A percentile compares a stretch with the other conserved stretches of the same genome.
Evolutionary conservation across 2,113 vertebrate genomes (phyloP).

Genomic region (Bubalus kerabau): DNA sequence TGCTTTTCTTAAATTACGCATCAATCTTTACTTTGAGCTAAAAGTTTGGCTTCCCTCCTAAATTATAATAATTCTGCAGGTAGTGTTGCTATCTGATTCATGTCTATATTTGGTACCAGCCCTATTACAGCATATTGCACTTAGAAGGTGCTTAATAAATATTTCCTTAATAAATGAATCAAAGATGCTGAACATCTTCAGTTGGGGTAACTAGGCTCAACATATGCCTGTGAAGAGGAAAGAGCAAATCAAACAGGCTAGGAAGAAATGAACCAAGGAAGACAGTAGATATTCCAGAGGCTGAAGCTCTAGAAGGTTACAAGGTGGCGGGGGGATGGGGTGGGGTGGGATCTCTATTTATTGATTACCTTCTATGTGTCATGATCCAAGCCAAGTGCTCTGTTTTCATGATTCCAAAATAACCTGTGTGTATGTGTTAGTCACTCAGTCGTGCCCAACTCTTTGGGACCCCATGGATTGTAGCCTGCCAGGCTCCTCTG

Average conservation of each 20-base stretch:
- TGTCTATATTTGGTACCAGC: neutral
- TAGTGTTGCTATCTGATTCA: neutral
- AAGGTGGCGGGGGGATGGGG: neutral
- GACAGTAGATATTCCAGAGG: neutral
- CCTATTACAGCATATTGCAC: neutral
- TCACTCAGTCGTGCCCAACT: neutral
- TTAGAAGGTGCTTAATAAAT: conserved; percentile 21
- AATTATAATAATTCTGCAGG: neutral
- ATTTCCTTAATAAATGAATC: conserved; percentile 32
- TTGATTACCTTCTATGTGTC: neutral
- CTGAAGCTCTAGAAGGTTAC: neutral
- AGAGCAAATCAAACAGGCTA: neutral
- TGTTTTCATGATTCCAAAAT: neutral
- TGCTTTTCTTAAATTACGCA: neutral
- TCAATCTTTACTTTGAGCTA: neutral
- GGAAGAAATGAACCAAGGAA: neutral
- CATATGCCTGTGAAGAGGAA: neutral
- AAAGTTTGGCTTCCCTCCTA: neutral
- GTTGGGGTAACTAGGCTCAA: neutral
- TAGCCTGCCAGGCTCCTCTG: neutral
- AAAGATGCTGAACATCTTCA: neutral
- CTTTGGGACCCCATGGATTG: neutral
- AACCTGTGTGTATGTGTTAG: neutral
- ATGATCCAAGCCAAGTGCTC: neutral
- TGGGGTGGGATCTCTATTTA: neutral